Evolutionary conservation across 2,797 vertebrate genomes (phyloP), one percentile per base, ranked within the genome.

Genomic region (Tragopan temminckii): DNA sequence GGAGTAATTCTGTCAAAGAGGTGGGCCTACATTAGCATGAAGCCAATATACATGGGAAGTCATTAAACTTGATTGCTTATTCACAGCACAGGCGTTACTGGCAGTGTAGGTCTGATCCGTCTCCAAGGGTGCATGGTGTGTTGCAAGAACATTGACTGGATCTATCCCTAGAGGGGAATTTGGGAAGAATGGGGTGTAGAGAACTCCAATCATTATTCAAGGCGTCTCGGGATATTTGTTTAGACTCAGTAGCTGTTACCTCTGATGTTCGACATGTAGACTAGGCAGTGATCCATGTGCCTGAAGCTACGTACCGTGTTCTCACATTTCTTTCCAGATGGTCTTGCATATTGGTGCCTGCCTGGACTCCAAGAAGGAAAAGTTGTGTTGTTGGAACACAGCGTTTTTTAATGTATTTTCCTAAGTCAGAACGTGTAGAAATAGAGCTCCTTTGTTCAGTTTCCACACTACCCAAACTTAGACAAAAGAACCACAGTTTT

Each of bases 401-500:
- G 7, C 88, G 66, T 92, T 93, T 96, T 94, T 93, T 92, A 95
- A 85, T 79, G 36, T 93, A 35, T 95, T 95, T 96, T 95, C 82
- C 91, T 88, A 85, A 80, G 69, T 63, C 70, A 92, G 85, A 89
- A 88, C 6, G 46, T 84, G 62, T 67, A 88, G 89, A 97, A 96
- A 92, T 88, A 96, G 96, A 96, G 84, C 74, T 90, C 40, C 63
- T 94, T 96, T 97, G 94, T 97, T 96, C 83, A 50, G 50, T 61
- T 69, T 61, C 57, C 90, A 89, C 58, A n/a, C 76, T 94, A 83
- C 29, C 24, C 61, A 29, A 58, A 59, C 66, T 88, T 43, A 91
- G 90, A 96, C 90, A 97, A 96, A 95, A 80, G 90, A 84, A 88
- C 83, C 79, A 97, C 76, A 96, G 92, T 97, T 95, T 94, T 48